A percentile compares a stretch with the other conserved stretches of the same genome.
Conservation (phyloP, 2,888 invertebrate species). For the Athalia cordata region DNA sequence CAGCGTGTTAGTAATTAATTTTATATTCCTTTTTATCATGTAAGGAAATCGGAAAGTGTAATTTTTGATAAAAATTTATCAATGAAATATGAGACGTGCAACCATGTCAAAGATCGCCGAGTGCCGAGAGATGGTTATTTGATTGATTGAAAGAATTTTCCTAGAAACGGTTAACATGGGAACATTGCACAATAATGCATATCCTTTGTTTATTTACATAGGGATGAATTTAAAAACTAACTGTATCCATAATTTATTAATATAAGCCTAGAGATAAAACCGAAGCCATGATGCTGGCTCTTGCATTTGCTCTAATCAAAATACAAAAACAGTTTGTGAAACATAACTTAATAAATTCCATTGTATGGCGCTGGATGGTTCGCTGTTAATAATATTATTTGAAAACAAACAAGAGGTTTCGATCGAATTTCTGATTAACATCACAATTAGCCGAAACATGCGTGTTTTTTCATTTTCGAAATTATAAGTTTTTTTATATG, state of each 20-base stretch:
- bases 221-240: slow-evolving; percentile 56
- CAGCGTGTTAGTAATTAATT: slow-evolving; percentile 57
- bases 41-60: slow-evolving; percentile 48
- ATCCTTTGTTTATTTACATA: slow-evolving; percentile 68
- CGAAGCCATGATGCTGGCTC: slow-evolving; percentile 46
- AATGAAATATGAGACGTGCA: slow-evolving; percentile 41
- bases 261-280: slow-evolving; percentile 52
- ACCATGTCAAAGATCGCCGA: slow-evolving; percentile 42
- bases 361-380: slow-evolving; percentile 58
- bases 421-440: slow-evolving; percentile 46
- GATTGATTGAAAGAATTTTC: slow-evolving; percentile 25
- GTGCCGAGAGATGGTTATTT: slow-evolving; percentile 41
- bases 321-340: slow-evolving; percentile 54
- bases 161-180: slow-evolving; percentile 59
- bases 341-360: slow-evolving; percentile 54
- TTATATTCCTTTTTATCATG: slow-evolving; percentile 58
- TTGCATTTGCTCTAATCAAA: slow-evolving; percentile 65
- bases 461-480: neutral
- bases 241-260: slow-evolving; percentile 55
- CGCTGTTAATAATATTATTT: slow-evolving; percentile 49
- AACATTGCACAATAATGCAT: slow-evolving; percentile 70
- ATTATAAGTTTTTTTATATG: too few relatives aligned
- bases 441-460: slow-evolving; percentile 44
- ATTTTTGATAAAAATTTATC: slow-evolving; percentile 48
- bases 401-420: neutral